Conservation (phyloP, 2,113 vertebrate species). For the Okapia johnstoni region DNA sequence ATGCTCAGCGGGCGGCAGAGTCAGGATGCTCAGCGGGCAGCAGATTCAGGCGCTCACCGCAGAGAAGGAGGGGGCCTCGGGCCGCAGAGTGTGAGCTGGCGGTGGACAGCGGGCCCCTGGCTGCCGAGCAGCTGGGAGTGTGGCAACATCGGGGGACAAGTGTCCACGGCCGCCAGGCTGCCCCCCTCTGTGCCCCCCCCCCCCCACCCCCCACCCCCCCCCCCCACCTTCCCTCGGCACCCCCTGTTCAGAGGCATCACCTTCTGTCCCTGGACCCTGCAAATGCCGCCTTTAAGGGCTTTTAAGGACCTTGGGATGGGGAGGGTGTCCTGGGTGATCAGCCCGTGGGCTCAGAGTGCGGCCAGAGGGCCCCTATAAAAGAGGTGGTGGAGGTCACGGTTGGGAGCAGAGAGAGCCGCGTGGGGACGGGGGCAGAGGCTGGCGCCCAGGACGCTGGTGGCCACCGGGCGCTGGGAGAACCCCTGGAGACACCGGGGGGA, state of each 20-base stretch:
- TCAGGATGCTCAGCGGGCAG: too few relatives aligned
- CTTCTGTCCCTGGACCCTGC: background rate
- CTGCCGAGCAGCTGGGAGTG: fast-evolving
- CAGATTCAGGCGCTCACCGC: fast-evolving
- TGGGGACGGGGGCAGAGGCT: fast-evolving
- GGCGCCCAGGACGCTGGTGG: fast-evolving
- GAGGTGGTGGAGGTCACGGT: fast-evolving
- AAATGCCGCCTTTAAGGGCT: too few relatives aligned
- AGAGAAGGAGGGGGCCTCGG: fast-evolving
- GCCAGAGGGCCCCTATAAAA: too few relatives aligned
- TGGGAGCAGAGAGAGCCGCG: fast-evolving
- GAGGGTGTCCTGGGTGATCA: fast-evolving
- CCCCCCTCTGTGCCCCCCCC: background rate
- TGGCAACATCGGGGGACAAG: fast-evolving
- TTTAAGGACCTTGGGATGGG: background rate
- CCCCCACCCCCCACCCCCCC: too few relatives aligned
- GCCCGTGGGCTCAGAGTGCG: fast-evolving
- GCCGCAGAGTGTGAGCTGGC: fast-evolving
- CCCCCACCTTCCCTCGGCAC: fast-evolving
- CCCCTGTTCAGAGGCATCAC: fast-evolving
- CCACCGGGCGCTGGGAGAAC: fast-evolving
- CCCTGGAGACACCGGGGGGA: fast-evolving
- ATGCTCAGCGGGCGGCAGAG: fast-evolving
- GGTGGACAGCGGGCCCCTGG: fast-evolving
- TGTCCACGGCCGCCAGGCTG: background rate